These are phyloP conservation scores for Anolis apletophallus DNA, from an alignment of 2,797 vertebrate species.

Conservation along the genomic window DNA sequence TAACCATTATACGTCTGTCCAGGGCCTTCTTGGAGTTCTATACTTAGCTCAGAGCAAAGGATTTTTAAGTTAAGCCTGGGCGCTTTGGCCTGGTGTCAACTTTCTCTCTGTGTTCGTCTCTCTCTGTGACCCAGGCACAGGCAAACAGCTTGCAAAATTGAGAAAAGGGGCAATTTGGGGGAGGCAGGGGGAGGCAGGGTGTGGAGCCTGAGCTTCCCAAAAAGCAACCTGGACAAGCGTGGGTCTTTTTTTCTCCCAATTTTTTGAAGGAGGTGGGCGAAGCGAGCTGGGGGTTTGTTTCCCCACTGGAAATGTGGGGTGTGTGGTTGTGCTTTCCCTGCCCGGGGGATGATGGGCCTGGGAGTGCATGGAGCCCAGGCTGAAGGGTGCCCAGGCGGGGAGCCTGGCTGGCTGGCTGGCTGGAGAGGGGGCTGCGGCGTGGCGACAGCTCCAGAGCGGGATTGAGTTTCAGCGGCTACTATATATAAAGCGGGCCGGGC, in stretches of 20 bases:
- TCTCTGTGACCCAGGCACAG: too few species aligned
- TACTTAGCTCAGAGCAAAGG: slow-evolving; percentile 58
- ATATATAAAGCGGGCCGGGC: slow-evolving; percentile 91
- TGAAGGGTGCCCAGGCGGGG: slow-evolving; percentile 55
- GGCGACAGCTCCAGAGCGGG: slow-evolving; percentile 91
- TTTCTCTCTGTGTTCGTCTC: too few species aligned
- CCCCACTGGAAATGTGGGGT: too few species aligned
- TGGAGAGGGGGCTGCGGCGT: slow-evolving; percentile 83
- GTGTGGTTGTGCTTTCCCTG: too few species aligned
- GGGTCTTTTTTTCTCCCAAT: background rate
- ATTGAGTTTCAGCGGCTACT: slow-evolving; percentile 96
- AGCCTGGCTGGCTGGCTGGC: slow-evolving; percentile 72
- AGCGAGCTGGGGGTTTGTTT: too few species aligned
- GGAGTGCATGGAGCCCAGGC: slow-evolving; percentile 66
- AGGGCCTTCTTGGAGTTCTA: slow-evolving; percentile 61
- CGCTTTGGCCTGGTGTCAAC: slow-evolving; percentile 57
- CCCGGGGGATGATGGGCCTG: background rate
- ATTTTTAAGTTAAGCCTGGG: slow-evolving; percentile 49
- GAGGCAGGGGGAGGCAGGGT: too few species aligned
- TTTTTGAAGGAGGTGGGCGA: background rate
- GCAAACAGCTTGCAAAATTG: too few species aligned
- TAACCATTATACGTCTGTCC: slow-evolving; percentile 67
- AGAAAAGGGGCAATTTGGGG: too few species aligned
- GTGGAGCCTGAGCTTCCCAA: too few species aligned
- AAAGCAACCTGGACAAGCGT: too few species aligned